These are phyloP conservation scores for Epinotia nisella DNA, from an alignment of 2,888 invertebrate genomes.

Conservation along the genomic window DNA sequence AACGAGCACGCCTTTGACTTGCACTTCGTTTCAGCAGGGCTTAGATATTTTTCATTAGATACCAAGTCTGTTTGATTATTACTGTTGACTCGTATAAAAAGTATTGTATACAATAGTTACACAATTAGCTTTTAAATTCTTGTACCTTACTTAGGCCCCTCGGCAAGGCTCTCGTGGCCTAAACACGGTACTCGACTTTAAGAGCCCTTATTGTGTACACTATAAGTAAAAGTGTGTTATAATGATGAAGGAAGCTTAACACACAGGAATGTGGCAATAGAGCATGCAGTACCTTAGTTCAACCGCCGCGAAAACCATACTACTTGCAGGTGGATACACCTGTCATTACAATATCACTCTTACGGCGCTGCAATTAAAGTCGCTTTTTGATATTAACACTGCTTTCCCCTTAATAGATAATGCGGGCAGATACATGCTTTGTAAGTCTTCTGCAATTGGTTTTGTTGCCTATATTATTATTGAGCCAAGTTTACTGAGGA, in stretches of 20 bases:
- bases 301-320: conserved; percentile 28
- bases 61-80: too few relatives aligned
- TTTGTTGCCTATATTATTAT: conserved; percentile 13
- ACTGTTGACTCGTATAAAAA: too few relatives aligned
- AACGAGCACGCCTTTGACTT: too few relatives aligned
- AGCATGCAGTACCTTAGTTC: conserved; percentile 25
- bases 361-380: neutral
- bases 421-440: conserved; percentile 18
- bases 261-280: conserved; percentile 10
- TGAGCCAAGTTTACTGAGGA: neutral
- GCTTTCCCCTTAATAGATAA: conserved; percentile 23
- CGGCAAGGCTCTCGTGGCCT: too few relatives aligned
- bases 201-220: too few relatives aligned
- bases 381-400: neutral
- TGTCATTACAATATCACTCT: neutral
- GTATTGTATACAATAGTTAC: too few relatives aligned
- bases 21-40: too few relatives aligned
- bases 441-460: conserved; percentile 36
- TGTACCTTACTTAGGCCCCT: too few relatives aligned
- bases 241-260: neutral
- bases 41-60: too few relatives aligned
- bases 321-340: conserved; percentile 19
- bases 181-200: too few relatives aligned
- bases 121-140: too few relatives aligned
- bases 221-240: neutral